phyloP scores from a whole-genome alignment of 2,113 vertebrate genomes.

The Vimba vimba region DNA sequence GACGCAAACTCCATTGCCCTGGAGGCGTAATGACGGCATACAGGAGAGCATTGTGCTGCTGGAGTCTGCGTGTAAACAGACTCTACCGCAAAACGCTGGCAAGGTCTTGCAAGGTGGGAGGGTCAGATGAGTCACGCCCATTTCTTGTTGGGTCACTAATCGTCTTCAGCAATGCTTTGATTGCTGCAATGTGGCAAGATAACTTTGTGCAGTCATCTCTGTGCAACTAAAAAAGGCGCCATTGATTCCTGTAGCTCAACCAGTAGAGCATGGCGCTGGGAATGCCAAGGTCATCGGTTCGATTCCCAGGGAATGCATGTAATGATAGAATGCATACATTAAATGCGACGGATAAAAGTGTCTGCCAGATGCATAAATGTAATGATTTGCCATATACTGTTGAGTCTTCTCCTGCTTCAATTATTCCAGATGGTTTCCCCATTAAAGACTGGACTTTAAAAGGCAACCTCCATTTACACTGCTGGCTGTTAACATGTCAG shows the following conservation, averaged over 20 bases:
- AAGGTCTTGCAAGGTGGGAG: constrained; percentile 22
- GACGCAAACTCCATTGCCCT: constrained; percentile 42
- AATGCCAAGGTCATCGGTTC: no score
- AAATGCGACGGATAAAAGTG: no score
- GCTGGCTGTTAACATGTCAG: constrained; percentile 54
- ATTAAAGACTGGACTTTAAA: constrained; percentile 32
- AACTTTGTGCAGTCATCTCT: background rate
- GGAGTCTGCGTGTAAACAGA: constrained; percentile 2
- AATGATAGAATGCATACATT: no score
- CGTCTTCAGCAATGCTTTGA: constrained; percentile 31
- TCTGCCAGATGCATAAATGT: no score
- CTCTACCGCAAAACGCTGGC: constrained; percentile 5
- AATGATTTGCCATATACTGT: constrained; percentile 19
- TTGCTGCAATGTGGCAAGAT: constrained; percentile 8
- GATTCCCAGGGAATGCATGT: no score
- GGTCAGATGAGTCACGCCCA: constrained; percentile 45
- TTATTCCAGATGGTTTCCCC: constrained; percentile 51
- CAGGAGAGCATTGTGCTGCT: constrained; percentile 3
- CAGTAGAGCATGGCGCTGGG: no score
- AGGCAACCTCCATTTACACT: constrained; percentile 48
- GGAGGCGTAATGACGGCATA: constrained; percentile 38
- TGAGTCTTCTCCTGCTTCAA: constrained; percentile 36
- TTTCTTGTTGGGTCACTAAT: constrained; percentile 52
- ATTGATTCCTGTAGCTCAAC: no score
- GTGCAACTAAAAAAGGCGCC: background rate